phyloP scores from a whole-genome alignment of 2,113 vertebrate species.

The Antechinus flavipes region DNA sequence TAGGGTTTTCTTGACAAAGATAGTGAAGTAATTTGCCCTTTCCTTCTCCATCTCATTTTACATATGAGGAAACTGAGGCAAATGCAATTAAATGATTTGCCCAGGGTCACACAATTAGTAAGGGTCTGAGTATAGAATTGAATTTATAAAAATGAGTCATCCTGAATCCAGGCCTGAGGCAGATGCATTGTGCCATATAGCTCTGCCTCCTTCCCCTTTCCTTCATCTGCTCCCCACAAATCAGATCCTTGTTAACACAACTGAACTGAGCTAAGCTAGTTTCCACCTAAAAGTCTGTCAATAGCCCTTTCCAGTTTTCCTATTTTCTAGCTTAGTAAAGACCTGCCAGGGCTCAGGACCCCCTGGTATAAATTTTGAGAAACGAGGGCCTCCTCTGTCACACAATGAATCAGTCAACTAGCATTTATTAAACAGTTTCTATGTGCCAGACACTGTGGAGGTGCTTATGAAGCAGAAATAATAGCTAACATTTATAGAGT shows the following conservation, averaged over 20 bases:
- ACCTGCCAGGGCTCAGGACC: not conserved
- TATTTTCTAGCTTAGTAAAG: not conserved
- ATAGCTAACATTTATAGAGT: not conserved
- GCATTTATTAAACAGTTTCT: not conserved
- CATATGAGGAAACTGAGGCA: not conserved
- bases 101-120: not conserved
- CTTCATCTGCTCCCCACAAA: too few species aligned
- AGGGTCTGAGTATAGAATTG: not conserved
- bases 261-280: not conserved
- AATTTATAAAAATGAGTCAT: not conserved
- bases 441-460: not conserved
- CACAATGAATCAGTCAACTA: not conserved
- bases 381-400: not conserved
- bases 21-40: too few species aligned
- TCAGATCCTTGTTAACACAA: not conserved
- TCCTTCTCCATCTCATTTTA: not conserved
- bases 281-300: not conserved
- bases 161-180: not conserved
- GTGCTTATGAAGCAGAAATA: not conserved
- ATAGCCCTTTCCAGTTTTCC: not conserved
- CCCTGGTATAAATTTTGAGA: not conserved
- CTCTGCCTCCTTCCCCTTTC: not conserved
- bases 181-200: not conserved
- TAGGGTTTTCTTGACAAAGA: too few species aligned
- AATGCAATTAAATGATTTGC: not conserved